Percentiles rank a stretch among this genome's conserved stretches.
Evolutionary conservation across 2,113 vertebrate genomes (phyloP).

Genomic region (Myxocyprinus asiaticus): DNA sequence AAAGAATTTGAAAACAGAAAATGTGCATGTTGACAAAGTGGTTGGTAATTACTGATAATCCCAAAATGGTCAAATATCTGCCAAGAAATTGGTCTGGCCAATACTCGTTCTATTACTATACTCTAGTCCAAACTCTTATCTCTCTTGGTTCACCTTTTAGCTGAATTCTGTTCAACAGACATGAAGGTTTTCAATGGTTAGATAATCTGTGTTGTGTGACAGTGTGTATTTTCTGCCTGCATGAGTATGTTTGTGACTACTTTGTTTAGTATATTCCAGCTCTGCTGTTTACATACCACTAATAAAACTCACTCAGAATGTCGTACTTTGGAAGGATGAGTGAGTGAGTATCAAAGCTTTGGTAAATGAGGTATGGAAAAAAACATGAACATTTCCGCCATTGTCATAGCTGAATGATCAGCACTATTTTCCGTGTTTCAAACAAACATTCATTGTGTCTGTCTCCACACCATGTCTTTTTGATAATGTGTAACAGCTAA

Average conservation of each 20-base stretch:
- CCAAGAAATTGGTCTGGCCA: too few species aligned
- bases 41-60: too few species aligned
- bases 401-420: neutral
- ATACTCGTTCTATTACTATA: too few species aligned
- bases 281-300: slow-evolving; percentile 16
- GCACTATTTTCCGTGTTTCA: neutral
- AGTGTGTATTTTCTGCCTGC: neutral
- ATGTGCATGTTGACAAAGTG: too few species aligned
- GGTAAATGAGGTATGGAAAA: neutral
- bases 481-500: neutral
- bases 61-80: too few species aligned
- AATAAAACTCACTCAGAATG: slow-evolving; percentile 1
- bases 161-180: too few species aligned
- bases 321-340: slow-evolving; percentile 1
- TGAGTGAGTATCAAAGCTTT: slow-evolving; percentile 18
- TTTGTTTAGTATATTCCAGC: neutral
- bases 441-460: neutral
- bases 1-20: too few species aligned
- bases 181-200: too few species aligned
- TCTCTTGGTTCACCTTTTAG: too few species aligned
- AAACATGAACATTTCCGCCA: neutral
- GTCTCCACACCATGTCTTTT: neutral
- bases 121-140: too few species aligned
- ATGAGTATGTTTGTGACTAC: neutral
- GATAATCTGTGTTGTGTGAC: too few species aligned